Evolutionary conservation across 1,140 invertebrate genomes (phyloP).

Genomic region (Zaprionus vittiger): DNA sequence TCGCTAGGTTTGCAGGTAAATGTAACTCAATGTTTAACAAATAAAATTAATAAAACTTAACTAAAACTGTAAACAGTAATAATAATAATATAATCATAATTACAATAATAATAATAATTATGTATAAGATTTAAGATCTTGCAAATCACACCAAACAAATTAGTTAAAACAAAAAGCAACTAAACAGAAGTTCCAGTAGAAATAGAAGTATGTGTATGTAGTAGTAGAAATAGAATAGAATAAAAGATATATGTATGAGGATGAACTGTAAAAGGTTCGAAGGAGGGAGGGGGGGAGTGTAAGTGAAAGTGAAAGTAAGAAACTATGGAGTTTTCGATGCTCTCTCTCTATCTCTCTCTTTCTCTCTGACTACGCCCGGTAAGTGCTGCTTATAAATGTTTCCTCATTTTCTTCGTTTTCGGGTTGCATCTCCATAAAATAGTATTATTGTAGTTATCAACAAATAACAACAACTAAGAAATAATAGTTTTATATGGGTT

Average conservation of each 20-base stretch:
- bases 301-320: conserved; percentile 8
- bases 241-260: conserved; percentile 7
- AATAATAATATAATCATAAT: conserved; percentile 55
- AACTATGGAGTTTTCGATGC: conserved; percentile 21
- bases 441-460: conserved; percentile 50
- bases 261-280: conserved; percentile 19
- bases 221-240: conserved; percentile 20
- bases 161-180: conserved; percentile 59
- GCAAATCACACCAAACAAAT: conserved; percentile 77
- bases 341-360: neutral
- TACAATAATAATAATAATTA: conserved; percentile 65
- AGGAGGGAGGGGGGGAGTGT: neutral
- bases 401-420: neutral
- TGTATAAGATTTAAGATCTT: conserved; percentile 74
- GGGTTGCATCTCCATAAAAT: conserved; percentile 4
- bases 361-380: conserved; percentile 25
- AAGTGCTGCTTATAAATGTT: conserved; percentile 32
- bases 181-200: conserved; percentile 37
- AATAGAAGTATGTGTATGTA: conserved; percentile 24
- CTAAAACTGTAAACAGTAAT: conserved; percentile 48
- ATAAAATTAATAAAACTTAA: conserved; percentile 54
- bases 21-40: conserved; percentile 75
- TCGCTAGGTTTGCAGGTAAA: conserved; percentile 69
- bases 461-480: conserved; percentile 74
- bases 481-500: conserved; percentile 50